Percentiles rank a stretch among this genome's conserved stretches.
These are phyloP conservation scores for Ophion obscuratus DNA, from an alignment of 2,888 invertebrate species.

Conservation along the genomic window DNA sequence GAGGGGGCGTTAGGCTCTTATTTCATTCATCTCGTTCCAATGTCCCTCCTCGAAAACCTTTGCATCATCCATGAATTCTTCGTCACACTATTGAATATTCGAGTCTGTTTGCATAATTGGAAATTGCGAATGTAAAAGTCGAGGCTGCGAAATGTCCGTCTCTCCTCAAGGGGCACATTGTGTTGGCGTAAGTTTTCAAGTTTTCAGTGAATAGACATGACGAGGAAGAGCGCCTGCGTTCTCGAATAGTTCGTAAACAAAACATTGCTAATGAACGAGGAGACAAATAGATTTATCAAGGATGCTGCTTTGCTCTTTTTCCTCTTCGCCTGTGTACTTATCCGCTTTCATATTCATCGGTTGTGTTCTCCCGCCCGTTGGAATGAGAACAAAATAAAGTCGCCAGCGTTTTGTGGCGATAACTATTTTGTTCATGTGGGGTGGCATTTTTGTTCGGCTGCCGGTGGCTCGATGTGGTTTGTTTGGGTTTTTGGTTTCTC, in stretches of 20 bases:
- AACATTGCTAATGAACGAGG: background rate
- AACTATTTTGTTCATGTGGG: no score
- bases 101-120: slow-evolving; percentile 41
- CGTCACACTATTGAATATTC: slow-evolving; percentile 24
- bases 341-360: no score
- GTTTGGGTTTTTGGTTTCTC: no score
- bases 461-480: no score
- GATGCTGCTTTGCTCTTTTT: background rate
- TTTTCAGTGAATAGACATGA: slow-evolving; percentile 12
- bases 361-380: no score
- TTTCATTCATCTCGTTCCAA: no score
- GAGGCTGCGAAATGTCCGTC: slow-evolving; percentile 24
- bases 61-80: slow-evolving; percentile 26
- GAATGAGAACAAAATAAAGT: no score
- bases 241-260: slow-evolving; percentile 1
- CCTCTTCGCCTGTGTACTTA: no score
- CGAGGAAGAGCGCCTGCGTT: background rate
- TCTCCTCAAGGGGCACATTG: slow-evolving; percentile 20
- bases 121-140: slow-evolving; percentile 42
- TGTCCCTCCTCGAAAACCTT: slow-evolving; percentile 26
- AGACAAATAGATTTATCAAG: background rate
- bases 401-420: no score
- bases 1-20: no score
- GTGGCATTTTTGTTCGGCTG: no score
- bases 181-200: slow-evolving; percentile 13